Base-by-base conservation (phyloP, 2,888 invertebrate species). In the Palloptera scutellata region DNA sequence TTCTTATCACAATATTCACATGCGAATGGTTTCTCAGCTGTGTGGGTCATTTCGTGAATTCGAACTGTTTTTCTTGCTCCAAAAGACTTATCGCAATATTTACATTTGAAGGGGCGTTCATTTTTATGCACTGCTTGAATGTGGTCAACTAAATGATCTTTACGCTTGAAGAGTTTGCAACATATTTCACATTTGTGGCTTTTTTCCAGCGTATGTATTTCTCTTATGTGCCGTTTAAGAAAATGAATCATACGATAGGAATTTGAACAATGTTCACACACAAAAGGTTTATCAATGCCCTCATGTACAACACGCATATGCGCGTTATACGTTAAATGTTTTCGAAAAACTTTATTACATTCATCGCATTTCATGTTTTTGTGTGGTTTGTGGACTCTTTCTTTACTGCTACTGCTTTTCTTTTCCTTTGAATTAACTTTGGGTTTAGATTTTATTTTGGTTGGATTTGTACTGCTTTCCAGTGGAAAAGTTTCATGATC, bases 31-130 rank as follows among this genome's bases (percentile, higher is more conserved):
- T 48, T 60, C 12, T 69, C 64, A 1, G 65, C 70, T 0, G 72
- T 68, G 20, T 73, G 73, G 11, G 55, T 20, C n/a, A 69, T 66
- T 58, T 72, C 72, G 63, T 72, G 72, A 4, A 61, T 65, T 54
- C 60, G 65, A 41, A 48, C 61, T n/a, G 67, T 66, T 58, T 61
- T 63, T 4, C 57, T 64, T 11, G 69, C 12, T 1, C 67, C 51
- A 66, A 73, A 73, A 1, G 61, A 15, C 15, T 68, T 61, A n/a
- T 60, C 17, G 30, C 72, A 73, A 61, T 58, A 48, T 1, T 62
- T 63, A 40, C 72, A 73, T 59, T 73, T 68, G 45, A 68, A 71
- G 13, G 72, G 68, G 40, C 57, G 70, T 20, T 60, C n/a, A 20
- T 70, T 68, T 45, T 70, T 58, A 57, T 73, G 73, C 4, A 73